Base-by-base conservation (phyloP, 2,888 invertebrate species). In the Clostera curtula region DNA sequence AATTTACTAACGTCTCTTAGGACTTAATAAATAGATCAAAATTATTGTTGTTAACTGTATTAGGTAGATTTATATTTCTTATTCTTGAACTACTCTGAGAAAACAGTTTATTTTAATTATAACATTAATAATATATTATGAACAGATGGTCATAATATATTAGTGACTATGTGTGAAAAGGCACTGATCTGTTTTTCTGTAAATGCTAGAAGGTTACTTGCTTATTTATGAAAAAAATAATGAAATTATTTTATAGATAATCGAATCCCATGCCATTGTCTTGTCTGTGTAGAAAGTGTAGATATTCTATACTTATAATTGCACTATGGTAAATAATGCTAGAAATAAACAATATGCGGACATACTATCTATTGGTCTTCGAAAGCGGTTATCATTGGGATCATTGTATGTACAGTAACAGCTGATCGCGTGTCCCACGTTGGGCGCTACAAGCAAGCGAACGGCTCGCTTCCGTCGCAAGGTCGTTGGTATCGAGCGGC, bases 401-500 rank as follows among this genome's bases (percentile, higher is more conserved):
- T 37, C 25, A 15, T 27, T 11, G 15, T 5, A 18, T 13, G 22
- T 19, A 21, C 11, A 15, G 21, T 45, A 61, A 57, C 67, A 70
- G 72, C 69, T 72, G 70, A 71, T 65, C 43, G 51, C 40, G 38
- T 42, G 41, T 35, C 42, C 43, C 56, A 48, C 53, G 60, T 49
- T 53, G 61, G 59, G 59, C 53, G 56, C 60, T 55, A 56, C 43
- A 36, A 55, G 46, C 49, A 59, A 56, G 49, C 51, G 61, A 62
- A 64, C 65, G 63, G 58, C 64, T 29, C 61, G 62, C 59, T 49
- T 38, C 44, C 46, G 48, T 49, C 44, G 51, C 70, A 68, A 72
- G 72, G 71, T 70, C 72, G 55, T 48, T 54, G 40, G 59, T 73
- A 73, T 71, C 60, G 71, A 72, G 62, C 73, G 70, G 59, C 41